Evolutionary conservation across 2,888 invertebrate species (phyloP).

Genomic region (Philopedon plagiatum): DNA sequence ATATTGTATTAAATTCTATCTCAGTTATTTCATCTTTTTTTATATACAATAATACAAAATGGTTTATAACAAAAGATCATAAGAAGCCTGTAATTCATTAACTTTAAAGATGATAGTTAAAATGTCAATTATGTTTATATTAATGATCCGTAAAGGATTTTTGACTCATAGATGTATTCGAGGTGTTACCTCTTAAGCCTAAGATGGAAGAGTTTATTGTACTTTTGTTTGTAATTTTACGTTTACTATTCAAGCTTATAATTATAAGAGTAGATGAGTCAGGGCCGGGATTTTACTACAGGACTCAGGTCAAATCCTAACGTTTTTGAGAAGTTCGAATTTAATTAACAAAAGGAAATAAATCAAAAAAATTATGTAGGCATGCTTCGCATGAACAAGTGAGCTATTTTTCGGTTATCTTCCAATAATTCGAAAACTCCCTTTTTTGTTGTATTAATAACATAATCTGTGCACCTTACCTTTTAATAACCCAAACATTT

Average conservation of each 20-base stretch:
- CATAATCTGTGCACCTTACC: background rate
- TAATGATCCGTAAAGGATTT: conserved; percentile 14
- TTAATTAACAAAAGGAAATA: too few relatives aligned
- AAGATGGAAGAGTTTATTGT: background rate
- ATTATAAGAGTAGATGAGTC: background rate
- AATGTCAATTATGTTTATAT: conserved; percentile 18
- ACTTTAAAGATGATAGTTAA: conserved; percentile 15
- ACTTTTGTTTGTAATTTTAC: background rate
- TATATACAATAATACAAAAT: too few relatives aligned
- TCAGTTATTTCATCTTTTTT: too few relatives aligned
- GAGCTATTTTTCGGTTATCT: too few relatives aligned
- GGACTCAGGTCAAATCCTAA: too few relatives aligned
- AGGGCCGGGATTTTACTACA: too few relatives aligned
- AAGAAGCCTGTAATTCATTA: background rate
- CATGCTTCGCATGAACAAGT: too few relatives aligned
- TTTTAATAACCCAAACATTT: conserved; percentile 26
- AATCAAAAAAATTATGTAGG: too few relatives aligned
- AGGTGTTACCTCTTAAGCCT: background rate
- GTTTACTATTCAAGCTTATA: background rate
- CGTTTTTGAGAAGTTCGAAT: too few relatives aligned
- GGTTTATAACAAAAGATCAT: background rate
- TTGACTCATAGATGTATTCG: background rate
- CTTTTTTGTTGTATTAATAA: background rate
- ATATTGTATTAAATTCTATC: too few relatives aligned
- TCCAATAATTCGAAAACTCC: too few relatives aligned